Conservation (phyloP, 2,113 vertebrate species). For the Apodemus speciosus region DNA sequence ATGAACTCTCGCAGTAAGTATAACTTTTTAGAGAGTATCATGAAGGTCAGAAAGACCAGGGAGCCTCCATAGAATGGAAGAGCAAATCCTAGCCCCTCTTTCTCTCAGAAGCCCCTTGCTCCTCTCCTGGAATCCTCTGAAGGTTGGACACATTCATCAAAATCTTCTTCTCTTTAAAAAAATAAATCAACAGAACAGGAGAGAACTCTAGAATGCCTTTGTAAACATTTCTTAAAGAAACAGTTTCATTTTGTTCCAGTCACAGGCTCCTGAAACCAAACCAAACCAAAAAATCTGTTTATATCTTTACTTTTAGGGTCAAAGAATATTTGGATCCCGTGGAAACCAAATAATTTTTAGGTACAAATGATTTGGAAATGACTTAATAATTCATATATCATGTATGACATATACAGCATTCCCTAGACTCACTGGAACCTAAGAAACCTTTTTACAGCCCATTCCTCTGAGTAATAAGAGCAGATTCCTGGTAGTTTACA, state of each 20-base stretch:
- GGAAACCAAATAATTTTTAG: slow-evolving; percentile 32
- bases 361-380: background rate
- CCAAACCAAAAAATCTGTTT: background rate
- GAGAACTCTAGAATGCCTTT: slow-evolving; percentile 62
- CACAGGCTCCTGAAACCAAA: slow-evolving; percentile 53
- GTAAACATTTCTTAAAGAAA: slow-evolving; percentile 67
- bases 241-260: slow-evolving; percentile 37
- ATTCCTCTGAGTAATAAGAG: background rate
- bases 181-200: slow-evolving; percentile 71
- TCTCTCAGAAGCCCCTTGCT: slow-evolving; percentile 39
- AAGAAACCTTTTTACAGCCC: background rate
- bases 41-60: background rate
- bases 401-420: background rate
- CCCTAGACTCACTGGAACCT: background rate
- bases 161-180: slow-evolving; percentile 67
- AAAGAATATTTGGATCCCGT: slow-evolving; percentile 39
- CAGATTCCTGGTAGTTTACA: background rate
- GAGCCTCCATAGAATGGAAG: slow-evolving; percentile 37
- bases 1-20: slow-evolving; percentile 6
- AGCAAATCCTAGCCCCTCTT: slow-evolving; percentile 14
- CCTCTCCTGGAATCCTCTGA: slow-evolving; percentile 59
- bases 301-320: slow-evolving; percentile 35
- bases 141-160: slow-evolving; percentile 70
- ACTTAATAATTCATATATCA: background rate
- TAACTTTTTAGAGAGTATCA: slow-evolving; percentile 28